Percentiles rank a stretch among this genome's conserved stretches.
Evolutionary conservation across 2,888 invertebrate genomes (phyloP).

Genomic region (Chironomus tentans): DNA sequence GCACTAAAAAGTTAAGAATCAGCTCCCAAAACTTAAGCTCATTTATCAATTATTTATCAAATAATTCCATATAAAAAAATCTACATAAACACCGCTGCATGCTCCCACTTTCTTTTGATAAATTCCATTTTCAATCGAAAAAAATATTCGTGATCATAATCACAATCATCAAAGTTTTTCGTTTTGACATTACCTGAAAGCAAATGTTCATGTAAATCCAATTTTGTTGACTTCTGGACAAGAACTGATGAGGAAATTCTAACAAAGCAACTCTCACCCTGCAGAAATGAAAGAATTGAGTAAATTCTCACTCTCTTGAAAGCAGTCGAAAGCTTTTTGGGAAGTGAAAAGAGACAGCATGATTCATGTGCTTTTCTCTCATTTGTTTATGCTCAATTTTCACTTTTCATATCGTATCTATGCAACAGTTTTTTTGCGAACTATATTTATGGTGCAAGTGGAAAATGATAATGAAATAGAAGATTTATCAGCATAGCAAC

Average conservation of each 20-base stretch:
- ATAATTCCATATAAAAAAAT: no score
- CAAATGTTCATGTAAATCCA: not conserved
- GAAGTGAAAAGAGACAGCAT: not conserved
- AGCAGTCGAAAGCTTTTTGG: not conserved
- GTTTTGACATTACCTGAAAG: not conserved
- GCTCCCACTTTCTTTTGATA: not conserved
- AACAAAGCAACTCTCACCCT: not conserved
- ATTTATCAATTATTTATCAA: no score
- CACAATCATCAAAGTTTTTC: not conserved
- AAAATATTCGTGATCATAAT: not conserved
- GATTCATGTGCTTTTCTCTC: not conserved
- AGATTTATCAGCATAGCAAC: not conserved
- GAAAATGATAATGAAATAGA: not conserved
- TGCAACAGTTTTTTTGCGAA: no score
- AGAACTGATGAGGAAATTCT: not conserved
- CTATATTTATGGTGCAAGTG: not conserved
- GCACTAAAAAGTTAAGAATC: no score
- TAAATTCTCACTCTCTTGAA: not conserved
- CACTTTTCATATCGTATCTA: no score
- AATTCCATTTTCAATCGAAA: not conserved
- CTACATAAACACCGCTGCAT: not conserved
- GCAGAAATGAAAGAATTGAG: not conserved
- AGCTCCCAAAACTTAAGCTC: no score
- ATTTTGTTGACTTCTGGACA: not conserved
- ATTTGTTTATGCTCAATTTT: not conserved